Evolutionary conservation across 2,888 invertebrate genomes (phyloP).

Genomic region (Nycteola revayana): DNA sequence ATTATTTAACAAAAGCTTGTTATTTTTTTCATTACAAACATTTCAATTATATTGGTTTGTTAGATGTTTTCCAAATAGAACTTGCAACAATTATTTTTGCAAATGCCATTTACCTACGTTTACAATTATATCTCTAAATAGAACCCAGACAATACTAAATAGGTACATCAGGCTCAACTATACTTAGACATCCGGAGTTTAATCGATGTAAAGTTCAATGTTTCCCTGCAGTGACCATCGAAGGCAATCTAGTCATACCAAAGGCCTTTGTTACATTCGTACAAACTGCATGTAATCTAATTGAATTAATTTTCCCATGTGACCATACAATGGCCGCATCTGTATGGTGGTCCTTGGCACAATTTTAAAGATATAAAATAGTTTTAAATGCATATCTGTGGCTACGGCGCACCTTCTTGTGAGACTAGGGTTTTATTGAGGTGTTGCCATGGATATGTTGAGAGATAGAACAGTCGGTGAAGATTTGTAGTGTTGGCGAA

Average conservation of each 20-base stretch:
- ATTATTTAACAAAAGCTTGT: no score
- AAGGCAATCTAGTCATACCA: constrained; percentile 14
- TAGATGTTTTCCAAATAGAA: no score
- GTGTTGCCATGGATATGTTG: constrained; percentile 27
- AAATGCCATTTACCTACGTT: no score
- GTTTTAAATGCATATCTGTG: constrained; percentile 52
- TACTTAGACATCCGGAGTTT: not conserved
- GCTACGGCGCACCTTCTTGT: constrained; percentile 46
- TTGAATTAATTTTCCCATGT: constrained; percentile 68
- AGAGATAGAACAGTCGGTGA: no score
- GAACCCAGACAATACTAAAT: no score
- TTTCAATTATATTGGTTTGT: no score
- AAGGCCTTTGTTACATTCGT: constrained; percentile 23
- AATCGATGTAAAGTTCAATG: constrained; percentile 19
- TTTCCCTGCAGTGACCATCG: constrained; percentile 15
- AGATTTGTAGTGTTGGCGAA: no score
- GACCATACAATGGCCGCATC: constrained; percentile 18
- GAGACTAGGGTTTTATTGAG: constrained; percentile 37
- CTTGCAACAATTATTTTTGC: no score
- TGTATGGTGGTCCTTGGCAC: constrained; percentile 56
- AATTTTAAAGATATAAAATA: constrained; percentile 43
- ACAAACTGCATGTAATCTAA: constrained; percentile 37
- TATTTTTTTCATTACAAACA: no score
- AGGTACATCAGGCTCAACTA: no score
- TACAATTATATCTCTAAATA: no score